Evolutionary conservation across 2,888 invertebrate species (phyloP).

Genomic region (Clanis bilineata): DNA sequence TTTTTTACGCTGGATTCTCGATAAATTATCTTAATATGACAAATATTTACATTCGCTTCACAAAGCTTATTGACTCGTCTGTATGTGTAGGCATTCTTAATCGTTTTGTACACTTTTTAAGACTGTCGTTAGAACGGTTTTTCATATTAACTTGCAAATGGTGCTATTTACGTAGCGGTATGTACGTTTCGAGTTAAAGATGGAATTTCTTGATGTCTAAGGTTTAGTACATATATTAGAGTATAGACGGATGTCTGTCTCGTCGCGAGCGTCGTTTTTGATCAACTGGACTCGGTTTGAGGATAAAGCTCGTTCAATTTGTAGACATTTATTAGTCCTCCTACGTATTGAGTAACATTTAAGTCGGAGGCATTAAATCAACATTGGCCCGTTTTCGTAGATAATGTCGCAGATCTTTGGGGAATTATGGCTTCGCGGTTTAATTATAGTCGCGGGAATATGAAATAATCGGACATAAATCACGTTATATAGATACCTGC

Average conservation of each 20-base stretch:
- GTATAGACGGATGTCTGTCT: background rate
- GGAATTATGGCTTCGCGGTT: conserved; percentile 72
- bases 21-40: conserved; percentile 70
- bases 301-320: conserved; percentile 8
- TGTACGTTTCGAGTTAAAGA: background rate
- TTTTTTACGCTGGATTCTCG: conserved; percentile 47
- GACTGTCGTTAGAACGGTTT: conserved; percentile 53
- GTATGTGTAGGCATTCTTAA: conserved; percentile 47
- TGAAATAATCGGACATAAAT: conserved; percentile 78
- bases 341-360: conserved; percentile 27
- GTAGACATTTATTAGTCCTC: background rate
- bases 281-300: background rate
- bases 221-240: conserved; percentile 14
- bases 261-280: background rate
- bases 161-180: conserved; percentile 60
- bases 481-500: conserved; percentile 76
- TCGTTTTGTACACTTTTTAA: conserved; percentile 48
- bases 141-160: conserved; percentile 43
- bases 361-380: conserved; percentile 61
- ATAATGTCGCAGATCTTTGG: conserved; percentile 69
- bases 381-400: conserved; percentile 55
- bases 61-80: conserved; percentile 58
- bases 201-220: conserved; percentile 16
- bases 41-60: conserved; percentile 64
- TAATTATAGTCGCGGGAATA: conserved; percentile 73